These are phyloP conservation scores for Rousettus leschenaultii DNA, from an alignment of 2,113 vertebrate genomes.

Conservation along the genomic window DNA sequence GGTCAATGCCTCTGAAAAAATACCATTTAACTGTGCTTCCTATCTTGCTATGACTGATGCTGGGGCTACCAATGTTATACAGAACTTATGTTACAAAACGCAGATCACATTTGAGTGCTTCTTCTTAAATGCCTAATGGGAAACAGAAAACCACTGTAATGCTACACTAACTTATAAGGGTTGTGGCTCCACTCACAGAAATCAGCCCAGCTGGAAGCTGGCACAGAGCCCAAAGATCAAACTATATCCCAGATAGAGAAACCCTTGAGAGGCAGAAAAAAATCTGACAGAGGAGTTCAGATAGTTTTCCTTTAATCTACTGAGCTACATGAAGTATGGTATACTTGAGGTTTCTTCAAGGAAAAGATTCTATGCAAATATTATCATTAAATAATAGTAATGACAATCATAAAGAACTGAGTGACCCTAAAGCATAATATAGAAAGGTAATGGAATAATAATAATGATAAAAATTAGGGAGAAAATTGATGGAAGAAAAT, in stretches of 20 bases:
- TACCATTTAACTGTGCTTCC: not conserved
- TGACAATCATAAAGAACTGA: conserved; percentile 18
- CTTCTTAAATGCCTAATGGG: conserved; percentile 66
- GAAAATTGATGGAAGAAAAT: conserved; percentile 31
- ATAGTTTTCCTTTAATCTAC: conserved; percentile 38
- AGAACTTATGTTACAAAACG: conserved; percentile 54
- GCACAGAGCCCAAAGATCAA: conserved; percentile 34
- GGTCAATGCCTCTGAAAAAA: not conserved
- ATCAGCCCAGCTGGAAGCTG: conserved; percentile 59
- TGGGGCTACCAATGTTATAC: conserved; percentile 8
- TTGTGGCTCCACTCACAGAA: conserved; percentile 58
- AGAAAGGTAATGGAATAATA: conserved; percentile 44
- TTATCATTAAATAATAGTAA: conserved; percentile 51
- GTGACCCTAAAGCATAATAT: conserved; percentile 22
- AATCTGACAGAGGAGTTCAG: conserved; percentile 25
- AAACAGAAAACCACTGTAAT: conserved; percentile 73
- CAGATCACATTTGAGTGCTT: conserved; percentile 56
- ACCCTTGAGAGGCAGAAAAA: not conserved
- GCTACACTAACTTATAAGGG: conserved; percentile 44
- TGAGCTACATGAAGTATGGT: not conserved
- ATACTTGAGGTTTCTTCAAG: not conserved
- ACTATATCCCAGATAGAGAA: conserved; percentile 30
- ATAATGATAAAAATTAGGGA: conserved; percentile 22
- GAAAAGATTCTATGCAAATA: conserved; percentile 37
- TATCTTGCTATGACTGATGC: not conserved